Percentiles rank a stretch among this genome's conserved stretches.
Conservation (phyloP, 2,888 invertebrate genomes). For the Heliconius ismenius region DNA sequence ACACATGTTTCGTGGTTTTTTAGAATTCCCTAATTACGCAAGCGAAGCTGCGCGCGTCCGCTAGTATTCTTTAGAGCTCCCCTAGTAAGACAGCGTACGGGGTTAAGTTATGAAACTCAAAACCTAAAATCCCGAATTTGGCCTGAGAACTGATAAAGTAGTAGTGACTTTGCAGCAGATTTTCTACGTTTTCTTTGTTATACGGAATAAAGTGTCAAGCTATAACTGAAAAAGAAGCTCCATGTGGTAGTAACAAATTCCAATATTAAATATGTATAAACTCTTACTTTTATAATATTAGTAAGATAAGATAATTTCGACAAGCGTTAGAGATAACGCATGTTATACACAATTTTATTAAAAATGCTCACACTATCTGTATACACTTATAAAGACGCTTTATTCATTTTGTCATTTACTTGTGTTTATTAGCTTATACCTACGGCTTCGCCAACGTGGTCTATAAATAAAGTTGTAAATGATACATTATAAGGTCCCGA, state of each 20-base stretch:
- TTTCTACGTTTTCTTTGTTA: neutral
- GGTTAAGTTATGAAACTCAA: no score
- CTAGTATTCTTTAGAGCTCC: no score
- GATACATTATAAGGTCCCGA: neutral
- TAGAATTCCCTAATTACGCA: no score
- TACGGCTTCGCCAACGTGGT: neutral
- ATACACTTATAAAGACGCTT: neutral
- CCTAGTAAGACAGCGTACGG: no score
- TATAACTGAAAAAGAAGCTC: neutral
- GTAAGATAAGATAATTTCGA: constrained; percentile 9
- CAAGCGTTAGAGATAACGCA: neutral
- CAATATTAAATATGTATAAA: neutral
- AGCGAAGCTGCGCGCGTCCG: no score
- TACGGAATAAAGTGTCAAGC: neutral
- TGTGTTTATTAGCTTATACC: neutral
- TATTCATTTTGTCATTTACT: no score
- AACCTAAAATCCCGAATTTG: no score
- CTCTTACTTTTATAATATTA: neutral
- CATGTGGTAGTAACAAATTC: neutral
- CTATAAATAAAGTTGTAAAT: neutral
- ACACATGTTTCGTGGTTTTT: no score
- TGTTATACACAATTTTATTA: constrained; percentile 5
- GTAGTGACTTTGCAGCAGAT: neutral
- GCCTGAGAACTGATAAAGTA: neutral
- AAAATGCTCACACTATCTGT: neutral